Conservation (phyloP, 2,888 invertebrate genomes). For the Orchesella flavescens region DNA sequence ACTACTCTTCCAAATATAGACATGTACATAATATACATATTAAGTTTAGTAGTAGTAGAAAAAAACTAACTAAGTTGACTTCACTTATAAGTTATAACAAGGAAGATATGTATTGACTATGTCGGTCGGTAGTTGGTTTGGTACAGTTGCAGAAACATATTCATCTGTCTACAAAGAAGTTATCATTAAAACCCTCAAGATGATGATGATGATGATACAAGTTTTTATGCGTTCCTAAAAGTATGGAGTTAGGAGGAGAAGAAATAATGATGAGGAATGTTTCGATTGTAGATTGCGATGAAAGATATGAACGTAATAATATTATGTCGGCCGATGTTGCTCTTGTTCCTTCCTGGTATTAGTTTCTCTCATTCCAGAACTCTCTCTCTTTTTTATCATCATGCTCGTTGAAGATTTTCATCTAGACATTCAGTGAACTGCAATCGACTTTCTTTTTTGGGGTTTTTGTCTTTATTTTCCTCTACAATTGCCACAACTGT, state of each 20-base stretch:
- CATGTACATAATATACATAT: too few species aligned
- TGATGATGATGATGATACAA: slow-evolving; percentile 30
- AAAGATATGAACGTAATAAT: slow-evolving; percentile 52
- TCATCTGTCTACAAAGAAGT: slow-evolving; percentile 46
- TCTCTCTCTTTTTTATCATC: too few species aligned
- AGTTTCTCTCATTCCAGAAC: too few species aligned
- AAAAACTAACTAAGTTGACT: background rate
- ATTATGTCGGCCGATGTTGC: slow-evolving; percentile 27
- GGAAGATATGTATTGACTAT: too few species aligned
- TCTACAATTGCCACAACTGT: too few species aligned
- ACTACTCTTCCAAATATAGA: background rate
- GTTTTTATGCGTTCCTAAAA: slow-evolving; percentile 31
- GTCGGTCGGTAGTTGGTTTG: too few species aligned
- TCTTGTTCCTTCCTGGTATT: too few species aligned
- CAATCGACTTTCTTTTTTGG: too few species aligned
- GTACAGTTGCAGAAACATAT: slow-evolving; percentile 9
- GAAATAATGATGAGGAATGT: slow-evolving; percentile 53
- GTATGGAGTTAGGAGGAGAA: background rate
- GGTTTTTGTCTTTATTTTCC: too few species aligned
- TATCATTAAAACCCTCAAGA: slow-evolving; percentile 49
- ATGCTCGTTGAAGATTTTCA: too few species aligned
- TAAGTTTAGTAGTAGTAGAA: background rate
- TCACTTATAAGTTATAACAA: too few species aligned
- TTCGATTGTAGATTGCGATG: slow-evolving; percentile 46
- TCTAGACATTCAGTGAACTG: too few species aligned